A percentile compares a stretch with the other conserved stretches of the same genome.
Evolutionary conservation across 2,797 vertebrate species (phyloP).

Genomic region (Chelon labrosus): DNA sequence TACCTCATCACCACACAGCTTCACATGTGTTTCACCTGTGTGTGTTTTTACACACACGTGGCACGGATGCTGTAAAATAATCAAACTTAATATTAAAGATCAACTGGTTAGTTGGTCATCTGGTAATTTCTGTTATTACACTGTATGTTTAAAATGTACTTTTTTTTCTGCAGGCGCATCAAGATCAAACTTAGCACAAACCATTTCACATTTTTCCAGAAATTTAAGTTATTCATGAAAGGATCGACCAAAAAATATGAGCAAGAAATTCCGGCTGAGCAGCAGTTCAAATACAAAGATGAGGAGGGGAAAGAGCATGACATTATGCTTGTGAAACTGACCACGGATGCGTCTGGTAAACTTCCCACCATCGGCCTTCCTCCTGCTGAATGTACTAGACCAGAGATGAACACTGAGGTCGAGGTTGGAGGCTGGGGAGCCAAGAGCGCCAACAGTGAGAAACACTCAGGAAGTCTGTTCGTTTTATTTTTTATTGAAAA

Average conservation of each 20-base stretch:
- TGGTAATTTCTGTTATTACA: too few species aligned
- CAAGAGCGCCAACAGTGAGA: background rate
- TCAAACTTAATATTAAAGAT: too few species aligned
- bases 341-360: constrained; percentile 1
- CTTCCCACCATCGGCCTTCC: constrained; percentile 28
- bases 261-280: background rate
- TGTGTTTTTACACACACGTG: background rate
- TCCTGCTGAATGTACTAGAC: background rate
- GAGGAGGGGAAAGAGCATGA: constrained; percentile 9
- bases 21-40: background rate
- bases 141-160: too few species aligned
- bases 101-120: too few species aligned
- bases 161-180: background rate
- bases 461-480: background rate
- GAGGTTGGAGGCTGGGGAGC: constrained; percentile 40
- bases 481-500: background rate
- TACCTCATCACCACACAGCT: too few species aligned
- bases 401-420: background rate
- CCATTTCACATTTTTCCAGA: rapidly evolving
- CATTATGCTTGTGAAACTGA: constrained; percentile 52
- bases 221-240: rapidly evolving
- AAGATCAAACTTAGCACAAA: constrained; percentile 24
- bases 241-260: background rate
- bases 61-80: background rate
- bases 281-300: constrained; percentile 36